Conservation (phyloP, 2,888 invertebrate species). For the Hypsopygia costalis region DNA sequence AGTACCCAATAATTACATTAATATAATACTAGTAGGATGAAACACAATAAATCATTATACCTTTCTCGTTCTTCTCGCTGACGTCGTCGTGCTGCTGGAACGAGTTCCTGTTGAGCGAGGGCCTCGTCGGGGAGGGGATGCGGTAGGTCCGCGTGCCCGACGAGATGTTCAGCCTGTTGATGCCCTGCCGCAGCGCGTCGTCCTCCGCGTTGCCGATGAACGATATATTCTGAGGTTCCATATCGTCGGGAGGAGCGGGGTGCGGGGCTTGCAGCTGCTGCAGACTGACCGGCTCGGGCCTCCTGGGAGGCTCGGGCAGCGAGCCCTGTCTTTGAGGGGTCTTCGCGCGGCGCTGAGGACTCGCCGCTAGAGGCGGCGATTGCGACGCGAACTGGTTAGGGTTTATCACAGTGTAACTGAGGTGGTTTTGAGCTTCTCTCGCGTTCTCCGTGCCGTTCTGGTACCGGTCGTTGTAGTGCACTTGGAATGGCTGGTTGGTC, state of each 20-base stretch:
- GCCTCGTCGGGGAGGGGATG: conserved; percentile 93
- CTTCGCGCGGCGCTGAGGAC: conserved; percentile 82
- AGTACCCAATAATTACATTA: too few relatives aligned
- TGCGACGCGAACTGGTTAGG: conserved; percentile 78
- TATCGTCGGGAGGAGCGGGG: conserved; percentile 88
- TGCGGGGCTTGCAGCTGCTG: conserved; percentile 80
- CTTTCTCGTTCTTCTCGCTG: conserved; percentile 84
- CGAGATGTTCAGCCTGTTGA: conserved; percentile 90
- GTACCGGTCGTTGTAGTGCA: conserved; percentile 75
- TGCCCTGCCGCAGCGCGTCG: conserved; percentile 82
- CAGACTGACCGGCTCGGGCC: conserved; percentile 65
- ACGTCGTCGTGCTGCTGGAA: conserved; percentile 80
- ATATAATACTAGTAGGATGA: too few relatives aligned
- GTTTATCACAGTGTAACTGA: conserved; percentile 80
- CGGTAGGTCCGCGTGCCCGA: conserved; percentile 94
- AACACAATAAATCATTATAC: too few relatives aligned
- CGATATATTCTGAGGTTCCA: conserved; percentile 96
- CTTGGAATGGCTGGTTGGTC: conserved; percentile 51
- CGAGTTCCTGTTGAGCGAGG: conserved; percentile 84
- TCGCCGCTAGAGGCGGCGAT: conserved; percentile 80
- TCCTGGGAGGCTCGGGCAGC: conserved; percentile 43
- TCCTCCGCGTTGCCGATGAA: conserved; percentile 88
- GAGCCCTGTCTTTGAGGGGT: conserved; percentile 81
- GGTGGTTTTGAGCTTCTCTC: conserved; percentile 74
- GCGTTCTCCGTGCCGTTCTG: conserved; percentile 83